These are phyloP conservation scores for Trichonephila inaurata DNA, from an alignment of 1,140 invertebrate genomes.

Conservation along the genomic window DNA sequence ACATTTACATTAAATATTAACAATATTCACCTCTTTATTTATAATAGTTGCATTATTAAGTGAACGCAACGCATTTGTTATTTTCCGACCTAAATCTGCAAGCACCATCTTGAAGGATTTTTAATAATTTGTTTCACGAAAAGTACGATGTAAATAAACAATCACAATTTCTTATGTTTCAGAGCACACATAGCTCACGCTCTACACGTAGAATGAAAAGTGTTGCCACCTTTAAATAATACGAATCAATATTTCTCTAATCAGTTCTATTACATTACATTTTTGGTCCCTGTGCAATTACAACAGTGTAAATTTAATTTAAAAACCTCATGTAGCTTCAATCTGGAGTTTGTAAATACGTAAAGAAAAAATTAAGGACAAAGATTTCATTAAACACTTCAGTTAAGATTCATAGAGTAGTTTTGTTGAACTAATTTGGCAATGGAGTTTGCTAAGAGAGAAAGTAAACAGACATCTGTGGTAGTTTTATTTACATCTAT, in stretches of 20 bases:
- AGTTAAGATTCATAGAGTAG: too few relatives aligned
- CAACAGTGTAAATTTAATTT: too few relatives aligned
- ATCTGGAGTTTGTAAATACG: too few relatives aligned
- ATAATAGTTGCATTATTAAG: conserved; percentile 99
- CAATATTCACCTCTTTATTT: conserved; percentile 94
- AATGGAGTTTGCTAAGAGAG: too few relatives aligned
- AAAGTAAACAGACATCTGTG: too few relatives aligned
- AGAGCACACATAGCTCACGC: conserved; percentile 40
- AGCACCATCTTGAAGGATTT: conserved; percentile 93
- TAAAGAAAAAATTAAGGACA: too few relatives aligned
- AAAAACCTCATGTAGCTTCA: too few relatives aligned
- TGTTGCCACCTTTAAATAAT: conserved; percentile 35
- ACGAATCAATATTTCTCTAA: background rate
- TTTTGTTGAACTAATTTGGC: too few relatives aligned
- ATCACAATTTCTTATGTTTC: conserved; percentile 11
- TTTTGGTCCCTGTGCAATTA: too few relatives aligned
- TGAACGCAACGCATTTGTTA: conserved; percentile 97
- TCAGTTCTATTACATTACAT: too few relatives aligned
- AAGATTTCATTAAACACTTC: too few relatives aligned
- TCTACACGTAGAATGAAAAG: conserved; percentile 61
- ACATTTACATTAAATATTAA: background rate
- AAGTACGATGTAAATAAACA: conserved; percentile 18
- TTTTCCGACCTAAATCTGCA: conserved; percentile 99
- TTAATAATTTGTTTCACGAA: background rate
- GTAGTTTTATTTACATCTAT: too few relatives aligned